These are phyloP conservation scores for Plotosus lineatus DNA, from an alignment of 2,113 vertebrate genomes.

Conservation along the genomic window DNA sequence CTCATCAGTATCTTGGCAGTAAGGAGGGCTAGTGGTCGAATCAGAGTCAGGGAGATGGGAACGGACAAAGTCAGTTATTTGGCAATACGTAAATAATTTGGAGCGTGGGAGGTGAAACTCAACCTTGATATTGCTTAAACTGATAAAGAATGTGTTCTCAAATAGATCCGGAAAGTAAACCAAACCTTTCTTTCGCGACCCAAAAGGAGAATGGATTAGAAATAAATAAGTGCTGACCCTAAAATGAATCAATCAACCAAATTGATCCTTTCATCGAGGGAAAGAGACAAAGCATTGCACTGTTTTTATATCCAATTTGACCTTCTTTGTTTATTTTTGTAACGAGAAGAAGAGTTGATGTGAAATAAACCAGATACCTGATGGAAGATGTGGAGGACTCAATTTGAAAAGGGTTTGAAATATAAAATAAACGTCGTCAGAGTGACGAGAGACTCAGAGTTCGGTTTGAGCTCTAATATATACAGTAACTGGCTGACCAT, in stretches of 20 bases:
- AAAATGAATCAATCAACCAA: too few relatives aligned
- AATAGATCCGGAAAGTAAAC: not conserved
- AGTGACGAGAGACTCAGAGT: not conserved
- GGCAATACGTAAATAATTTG: not conserved
- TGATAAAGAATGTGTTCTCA: not conserved
- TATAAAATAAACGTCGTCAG: not conserved
- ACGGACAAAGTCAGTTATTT: not conserved
- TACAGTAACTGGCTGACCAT: too few relatives aligned
- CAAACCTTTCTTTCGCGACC: not conserved
- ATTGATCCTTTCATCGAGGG: too few relatives aligned
- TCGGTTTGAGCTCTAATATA: not conserved
- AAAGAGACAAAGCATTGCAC: not conserved
- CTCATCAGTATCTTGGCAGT: not conserved
- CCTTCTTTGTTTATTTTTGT: too few relatives aligned
- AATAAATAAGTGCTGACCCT: too few relatives aligned
- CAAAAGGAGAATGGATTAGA: too few relatives aligned
- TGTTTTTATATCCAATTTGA: not conserved
- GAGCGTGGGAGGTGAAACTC: not conserved
- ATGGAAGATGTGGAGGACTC: not conserved
- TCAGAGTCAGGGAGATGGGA: not conserved
- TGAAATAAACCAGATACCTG: not conserved
- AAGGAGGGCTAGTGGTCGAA: not conserved
- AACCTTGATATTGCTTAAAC: not conserved
- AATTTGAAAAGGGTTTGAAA: not conserved
- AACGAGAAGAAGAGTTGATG: not conserved